phyloP scores from a whole-genome alignment of 2,113 vertebrate species.

The Colinus virginianus region DNA sequence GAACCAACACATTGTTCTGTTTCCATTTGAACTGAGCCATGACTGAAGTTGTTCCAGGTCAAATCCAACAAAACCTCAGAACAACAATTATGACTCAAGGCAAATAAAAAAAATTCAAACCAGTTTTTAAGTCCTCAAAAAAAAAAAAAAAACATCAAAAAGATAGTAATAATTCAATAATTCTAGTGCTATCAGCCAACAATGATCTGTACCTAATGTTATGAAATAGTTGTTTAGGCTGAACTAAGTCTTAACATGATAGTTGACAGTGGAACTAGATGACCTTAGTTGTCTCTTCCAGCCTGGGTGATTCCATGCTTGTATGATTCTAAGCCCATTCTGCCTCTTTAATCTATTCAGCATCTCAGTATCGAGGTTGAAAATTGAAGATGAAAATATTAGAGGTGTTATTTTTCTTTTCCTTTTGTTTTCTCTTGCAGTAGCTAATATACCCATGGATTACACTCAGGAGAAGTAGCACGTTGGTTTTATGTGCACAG shows the following conservation, averaged over 20 bases:
- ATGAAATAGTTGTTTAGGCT: neutral
- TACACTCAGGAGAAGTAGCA: neutral
- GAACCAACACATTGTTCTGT: neutral
- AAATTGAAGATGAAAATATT: neutral
- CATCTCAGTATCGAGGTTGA: neutral
- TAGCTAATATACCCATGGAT: neutral
- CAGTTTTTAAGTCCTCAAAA: neutral
- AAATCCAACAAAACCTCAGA: slow-evolving; percentile 7
- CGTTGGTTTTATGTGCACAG: neutral
- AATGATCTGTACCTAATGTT: neutral
- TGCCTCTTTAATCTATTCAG: neutral
- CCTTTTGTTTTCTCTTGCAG: neutral
- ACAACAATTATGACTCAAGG: neutral
- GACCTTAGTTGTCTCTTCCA: too few relatives aligned
- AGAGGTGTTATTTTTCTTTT: neutral
- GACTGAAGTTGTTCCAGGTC: slow-evolving; percentile 2
- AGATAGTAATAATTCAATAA: neutral
- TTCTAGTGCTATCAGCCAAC: neutral
- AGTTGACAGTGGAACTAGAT: too few relatives aligned
- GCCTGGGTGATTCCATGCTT: too few relatives aligned
- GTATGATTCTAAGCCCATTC: too few relatives aligned
- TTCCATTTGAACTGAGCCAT: slow-evolving; percentile 10
- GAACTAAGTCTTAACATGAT: neutral
- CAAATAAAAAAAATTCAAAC: neutral
- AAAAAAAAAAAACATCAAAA: neutral